Evolutionary conservation across 2,797 vertebrate genomes (phyloP).

Genomic region (Nasua narica): DNA sequence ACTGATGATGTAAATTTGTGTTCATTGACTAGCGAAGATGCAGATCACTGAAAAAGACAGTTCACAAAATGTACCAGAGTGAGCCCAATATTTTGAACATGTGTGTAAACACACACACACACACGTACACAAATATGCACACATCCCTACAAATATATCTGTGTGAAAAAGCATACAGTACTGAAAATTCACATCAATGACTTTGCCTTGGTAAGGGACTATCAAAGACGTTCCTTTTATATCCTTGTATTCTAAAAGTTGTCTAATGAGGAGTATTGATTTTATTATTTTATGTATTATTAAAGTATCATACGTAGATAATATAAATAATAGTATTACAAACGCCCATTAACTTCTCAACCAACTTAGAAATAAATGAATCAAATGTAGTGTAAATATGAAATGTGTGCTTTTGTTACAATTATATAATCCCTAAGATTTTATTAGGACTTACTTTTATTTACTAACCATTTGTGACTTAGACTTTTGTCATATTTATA

Average conservation of each 20-base stretch:
- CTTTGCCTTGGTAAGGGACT: not conserved
- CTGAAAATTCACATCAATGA: not conserved
- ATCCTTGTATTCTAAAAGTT: not conserved
- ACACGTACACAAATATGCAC: not conserved
- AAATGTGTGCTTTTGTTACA: not conserved
- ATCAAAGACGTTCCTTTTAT: not conserved
- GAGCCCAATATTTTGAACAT: not conserved
- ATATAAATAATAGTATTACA: not conserved
- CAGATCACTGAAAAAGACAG: not conserved
- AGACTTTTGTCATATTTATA: not conserved
- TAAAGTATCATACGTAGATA: not conserved
- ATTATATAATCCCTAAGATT: not conserved
- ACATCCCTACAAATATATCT: not conserved
- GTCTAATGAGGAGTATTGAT: not conserved
- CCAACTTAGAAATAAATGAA: not conserved
- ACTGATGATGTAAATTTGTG: not conserved
- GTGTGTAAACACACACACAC: not conserved
- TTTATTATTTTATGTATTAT: not conserved
- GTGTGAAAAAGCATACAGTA: not conserved
- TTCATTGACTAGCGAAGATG: not conserved
- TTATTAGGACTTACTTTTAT: not conserved
- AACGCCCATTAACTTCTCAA: not conserved
- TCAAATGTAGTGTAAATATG: not conserved
- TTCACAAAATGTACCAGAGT: not conserved
- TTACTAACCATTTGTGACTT: not conserved